These are phyloP conservation scores for Pristionchus fissidentatus DNA, from an alignment of 2,888 invertebrate species.

Conservation along the genomic window DNA sequence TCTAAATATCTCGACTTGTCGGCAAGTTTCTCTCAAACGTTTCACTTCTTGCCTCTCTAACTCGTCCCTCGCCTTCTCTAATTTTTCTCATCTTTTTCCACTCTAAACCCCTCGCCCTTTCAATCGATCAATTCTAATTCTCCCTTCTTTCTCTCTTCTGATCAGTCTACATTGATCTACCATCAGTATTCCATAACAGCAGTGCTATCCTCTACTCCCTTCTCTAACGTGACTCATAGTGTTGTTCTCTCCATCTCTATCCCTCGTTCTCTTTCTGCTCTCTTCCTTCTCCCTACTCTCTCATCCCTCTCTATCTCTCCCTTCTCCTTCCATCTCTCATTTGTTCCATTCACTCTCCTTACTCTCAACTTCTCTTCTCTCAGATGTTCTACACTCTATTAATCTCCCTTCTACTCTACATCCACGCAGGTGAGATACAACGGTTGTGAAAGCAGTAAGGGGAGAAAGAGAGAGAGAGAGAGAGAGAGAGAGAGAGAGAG, in stretches of 20 bases:
- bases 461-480: no score
- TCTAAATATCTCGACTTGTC: neutral
- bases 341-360: neutral
- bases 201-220: neutral
- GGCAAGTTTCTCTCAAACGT: neutral
- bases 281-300: neutral
- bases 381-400: constrained; percentile 39
- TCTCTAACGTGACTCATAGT: constrained; percentile 16
- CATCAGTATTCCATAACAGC: neutral
- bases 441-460: constrained; percentile 20
- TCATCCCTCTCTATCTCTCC: constrained; percentile 53
- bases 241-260: constrained; percentile 21
- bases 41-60: constrained; percentile 6
- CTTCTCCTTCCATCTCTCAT: constrained; percentile 41
- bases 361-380: neutral
- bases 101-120: neutral
- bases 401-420: constrained; percentile 39
- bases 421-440: neutral
- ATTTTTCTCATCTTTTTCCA: constrained; percentile 21
- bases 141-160: no score
- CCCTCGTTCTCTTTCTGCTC: constrained; percentile 3
- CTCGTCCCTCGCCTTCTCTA: neutral
- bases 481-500: no score
- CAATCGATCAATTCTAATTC: constrained; percentile 11
- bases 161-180: neutral